A percentile compares a stretch with the other conserved stretches of the same genome.
Conservation (phyloP, 2,113 vertebrate species). For the Aegotheles bennettii region DNA sequence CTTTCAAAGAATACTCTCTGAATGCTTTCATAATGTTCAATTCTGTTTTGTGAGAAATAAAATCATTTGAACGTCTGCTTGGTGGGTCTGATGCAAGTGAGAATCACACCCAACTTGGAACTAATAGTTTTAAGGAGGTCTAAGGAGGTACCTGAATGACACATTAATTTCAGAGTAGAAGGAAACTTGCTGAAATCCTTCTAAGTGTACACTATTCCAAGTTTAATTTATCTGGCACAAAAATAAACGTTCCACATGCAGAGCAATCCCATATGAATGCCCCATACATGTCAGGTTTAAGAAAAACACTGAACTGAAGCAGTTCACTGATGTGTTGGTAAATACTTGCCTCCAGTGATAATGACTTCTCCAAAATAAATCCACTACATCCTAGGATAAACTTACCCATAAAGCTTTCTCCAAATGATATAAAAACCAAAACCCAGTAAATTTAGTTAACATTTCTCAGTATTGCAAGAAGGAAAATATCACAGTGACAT, state of each 20-base stretch:
- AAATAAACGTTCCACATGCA: not conserved
- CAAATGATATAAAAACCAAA: not conserved
- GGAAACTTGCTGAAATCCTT: not conserved
- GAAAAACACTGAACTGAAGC: not conserved
- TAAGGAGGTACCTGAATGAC: not conserved
- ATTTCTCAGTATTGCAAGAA: not conserved
- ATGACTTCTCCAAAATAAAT: not conserved
- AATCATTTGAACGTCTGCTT: not conserved
- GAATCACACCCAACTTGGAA: accelerated
- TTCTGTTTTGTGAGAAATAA: not conserved
- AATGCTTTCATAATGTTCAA: not conserved
- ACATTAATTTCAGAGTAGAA: not conserved
- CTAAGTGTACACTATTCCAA: not conserved
- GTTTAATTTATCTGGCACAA: not conserved
- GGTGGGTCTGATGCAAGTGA: not conserved
- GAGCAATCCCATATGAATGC: not conserved
- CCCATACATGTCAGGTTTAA: not conserved
- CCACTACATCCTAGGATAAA: not conserved
- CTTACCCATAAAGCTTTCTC: not conserved
- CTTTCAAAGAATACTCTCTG: not conserved
- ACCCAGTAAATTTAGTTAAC: not conserved
- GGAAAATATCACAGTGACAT: not conserved
- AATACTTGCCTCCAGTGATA: not conserved
- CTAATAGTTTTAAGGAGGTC: not conserved
- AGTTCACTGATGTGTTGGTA: not conserved